These are phyloP conservation scores for Apis laboriosa DNA, from an alignment of 1,140 invertebrate genomes.

Conservation along the genomic window DNA sequence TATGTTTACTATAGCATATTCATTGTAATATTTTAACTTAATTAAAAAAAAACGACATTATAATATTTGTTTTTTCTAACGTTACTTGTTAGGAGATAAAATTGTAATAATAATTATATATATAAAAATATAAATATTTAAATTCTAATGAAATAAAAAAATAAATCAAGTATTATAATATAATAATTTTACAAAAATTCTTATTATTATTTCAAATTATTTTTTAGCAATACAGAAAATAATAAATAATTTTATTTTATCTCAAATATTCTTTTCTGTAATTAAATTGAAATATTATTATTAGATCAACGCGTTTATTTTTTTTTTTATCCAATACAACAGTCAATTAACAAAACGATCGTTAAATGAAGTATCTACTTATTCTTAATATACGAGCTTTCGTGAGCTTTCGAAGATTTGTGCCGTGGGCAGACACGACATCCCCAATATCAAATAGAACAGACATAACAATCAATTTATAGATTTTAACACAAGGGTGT, in stretches of 20 bases:
- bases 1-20: too few relatives aligned
- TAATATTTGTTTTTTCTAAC: too few relatives aligned
- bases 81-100: too few relatives aligned
- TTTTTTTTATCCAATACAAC: too few relatives aligned
- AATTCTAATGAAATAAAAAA: not conserved
- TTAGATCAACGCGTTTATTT: not conserved
- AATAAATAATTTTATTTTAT: not conserved
- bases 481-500: conserved; percentile 60
- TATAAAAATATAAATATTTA: not conserved
- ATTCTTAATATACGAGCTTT: conserved; percentile 12
- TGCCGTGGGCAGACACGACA: not conserved
- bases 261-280: not conserved
- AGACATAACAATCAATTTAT: conserved; percentile 40
- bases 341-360: not conserved
- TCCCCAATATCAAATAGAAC: conserved; percentile 32
- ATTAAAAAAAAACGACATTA: too few relatives aligned
- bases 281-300: not conserved
- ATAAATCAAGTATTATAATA: not conserved
- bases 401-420: conserved; percentile 42
- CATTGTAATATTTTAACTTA: too few relatives aligned
- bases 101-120: too few relatives aligned
- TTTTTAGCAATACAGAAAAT: not conserved
- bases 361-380: conserved; percentile 11
- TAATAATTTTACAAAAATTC: not conserved
- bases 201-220: not conserved